phyloP scores from a whole-genome alignment of 1,140 invertebrate genomes.

The Sitophilus oryzae region DNA sequence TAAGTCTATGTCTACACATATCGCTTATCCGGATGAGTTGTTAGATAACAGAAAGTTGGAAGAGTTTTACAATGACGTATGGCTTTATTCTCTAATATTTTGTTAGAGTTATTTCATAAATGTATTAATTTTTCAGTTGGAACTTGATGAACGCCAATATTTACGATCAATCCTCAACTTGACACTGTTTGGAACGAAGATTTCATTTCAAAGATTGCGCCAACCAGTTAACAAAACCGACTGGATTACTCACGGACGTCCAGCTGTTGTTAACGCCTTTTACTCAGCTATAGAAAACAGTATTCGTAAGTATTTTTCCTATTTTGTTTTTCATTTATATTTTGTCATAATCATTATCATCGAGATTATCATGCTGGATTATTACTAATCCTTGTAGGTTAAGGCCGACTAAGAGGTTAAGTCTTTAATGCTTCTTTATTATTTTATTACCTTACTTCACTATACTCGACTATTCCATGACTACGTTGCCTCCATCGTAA shows the following conservation, averaged over 20 bases:
- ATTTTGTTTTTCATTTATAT: no score
- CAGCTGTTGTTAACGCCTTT: conserved; percentile 63
- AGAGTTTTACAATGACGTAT: conserved; percentile 44
- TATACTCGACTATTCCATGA: no score
- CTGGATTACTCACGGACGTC: conserved; percentile 59
- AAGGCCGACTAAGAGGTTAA: no score
- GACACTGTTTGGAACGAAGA: conserved; percentile 55
- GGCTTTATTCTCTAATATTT: conserved; percentile 11
- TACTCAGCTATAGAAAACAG: conserved; percentile 62
- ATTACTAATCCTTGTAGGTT: no score
- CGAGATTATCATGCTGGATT: no score
- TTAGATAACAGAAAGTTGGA: conserved; percentile 51
- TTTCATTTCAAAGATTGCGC: conserved; percentile 54
- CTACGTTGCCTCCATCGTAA: no score
- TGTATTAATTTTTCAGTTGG: conserved; percentile 45
- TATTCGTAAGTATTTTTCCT: conserved; percentile 61
- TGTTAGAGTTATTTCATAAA: neutral
- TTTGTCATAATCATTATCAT: no score
- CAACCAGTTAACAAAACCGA: conserved; percentile 62
- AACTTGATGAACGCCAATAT: conserved; percentile 50
- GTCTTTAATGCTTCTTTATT: no score
- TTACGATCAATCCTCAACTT: conserved; percentile 56
- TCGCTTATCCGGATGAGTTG: conserved; percentile 57
- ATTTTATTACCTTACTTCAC: no score
- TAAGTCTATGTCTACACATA: conserved; percentile 49